phyloP scores from a whole-genome alignment of 2,113 vertebrate genomes.

The Arvicanthis niloticus region DNA sequence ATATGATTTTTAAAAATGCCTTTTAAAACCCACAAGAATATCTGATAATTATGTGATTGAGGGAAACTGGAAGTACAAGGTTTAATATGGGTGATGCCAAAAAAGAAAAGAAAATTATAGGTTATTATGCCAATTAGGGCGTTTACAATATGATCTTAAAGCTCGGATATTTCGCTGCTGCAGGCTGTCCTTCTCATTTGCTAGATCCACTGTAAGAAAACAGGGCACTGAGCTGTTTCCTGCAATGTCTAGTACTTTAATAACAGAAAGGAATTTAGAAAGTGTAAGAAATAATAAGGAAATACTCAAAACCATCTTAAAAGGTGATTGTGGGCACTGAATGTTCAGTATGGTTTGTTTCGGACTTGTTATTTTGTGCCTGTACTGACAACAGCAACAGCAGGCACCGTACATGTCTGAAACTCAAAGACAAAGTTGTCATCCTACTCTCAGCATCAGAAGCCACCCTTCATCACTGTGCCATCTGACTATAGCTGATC shows the following conservation, averaged over 20 bases:
- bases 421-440: not conserved
- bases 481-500: not conserved
- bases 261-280: constrained; percentile 15
- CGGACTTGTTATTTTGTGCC: not conserved
- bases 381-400: not conserved
- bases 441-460: not conserved
- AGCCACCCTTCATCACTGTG: not conserved
- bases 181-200: constrained; percentile 64
- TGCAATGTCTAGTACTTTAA: constrained; percentile 28
- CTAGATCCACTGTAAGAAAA: constrained; percentile 62
- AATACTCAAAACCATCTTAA: constrained; percentile 34
- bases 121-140: constrained; percentile 72
- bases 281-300: constrained; percentile 1
- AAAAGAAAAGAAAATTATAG: constrained; percentile 80
- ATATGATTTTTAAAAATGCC: constrained; percentile 74
- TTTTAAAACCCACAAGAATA: constrained; percentile 76
- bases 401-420: not conserved
- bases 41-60: constrained; percentile 78
- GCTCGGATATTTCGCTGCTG: constrained; percentile 70
- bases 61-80: constrained; percentile 76
- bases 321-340: not conserved
- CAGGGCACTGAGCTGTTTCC: constrained; percentile 48
- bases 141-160: constrained; percentile 76
- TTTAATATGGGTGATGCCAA: constrained; percentile 75
- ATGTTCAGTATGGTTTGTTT: not conserved